Evolutionary conservation across 2,888 invertebrate species (phyloP), one percentile per base, ranked within the genome.

Genomic region (Orthonevra nobilis): DNA sequence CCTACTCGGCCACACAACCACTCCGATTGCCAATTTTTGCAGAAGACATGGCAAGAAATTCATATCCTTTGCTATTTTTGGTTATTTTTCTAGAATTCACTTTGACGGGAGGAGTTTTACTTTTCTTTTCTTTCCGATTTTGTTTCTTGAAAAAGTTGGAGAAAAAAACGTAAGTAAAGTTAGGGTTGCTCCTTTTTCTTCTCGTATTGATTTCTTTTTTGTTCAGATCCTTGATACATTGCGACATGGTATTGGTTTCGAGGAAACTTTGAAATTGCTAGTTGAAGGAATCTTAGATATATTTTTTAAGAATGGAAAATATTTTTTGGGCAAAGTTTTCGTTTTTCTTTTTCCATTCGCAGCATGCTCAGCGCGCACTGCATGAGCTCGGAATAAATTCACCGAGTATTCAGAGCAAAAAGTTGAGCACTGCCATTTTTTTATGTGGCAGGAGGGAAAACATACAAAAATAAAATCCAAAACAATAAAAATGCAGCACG

Each of bases 121-220:
- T 30, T 48, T 48, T 23, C 23, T 23, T 23, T n/a, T n/a, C n/a
- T n/a, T n/a, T n/a, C n/a, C n/a, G 23, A 3, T 15, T 48, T 46
- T 9, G 2, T 26, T 23, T 3, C 23, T 10, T 1, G 34, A 10
- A 38, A 28, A 68, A 50, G 32, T 69, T 42, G 23, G 20, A 44
- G 19, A 36, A 2, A 20, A 50, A 32, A 48, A 23, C 23, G 5
- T n/a, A 40, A 15, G 20, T 3, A 44, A 52, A 44, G 70, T 19
- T 26, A 3, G 12, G 1, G 4, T 19, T 7, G 12, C 4, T 10
- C n/a, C 15, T 12, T 23, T 15, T 26, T 15, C 23, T 42, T 17
- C 19, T 7, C 19, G 34, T 70, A 63, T 72, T 72, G 72, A 63
- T 72, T 72, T 72, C n/a, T n/a, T 63, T 63, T 46, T 63, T 72